Percentiles rank a stretch among this genome's conserved stretches.
Evolutionary conservation across 2,113 vertebrate genomes (phyloP).

Genomic region (Callithrix jacchus): DNA sequence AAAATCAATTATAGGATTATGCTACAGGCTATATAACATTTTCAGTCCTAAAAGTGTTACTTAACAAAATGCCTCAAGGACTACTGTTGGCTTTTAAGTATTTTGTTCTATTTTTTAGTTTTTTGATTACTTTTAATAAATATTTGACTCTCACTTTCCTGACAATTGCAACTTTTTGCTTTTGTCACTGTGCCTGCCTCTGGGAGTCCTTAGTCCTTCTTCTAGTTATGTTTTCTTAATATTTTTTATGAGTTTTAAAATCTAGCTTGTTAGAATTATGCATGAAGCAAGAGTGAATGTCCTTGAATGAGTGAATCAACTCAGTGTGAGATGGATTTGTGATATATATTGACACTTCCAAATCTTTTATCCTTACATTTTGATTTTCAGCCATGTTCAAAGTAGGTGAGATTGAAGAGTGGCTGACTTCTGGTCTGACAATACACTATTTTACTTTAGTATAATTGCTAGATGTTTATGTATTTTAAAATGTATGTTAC

Average conservation of each 20-base stretch:
- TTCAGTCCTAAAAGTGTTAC: not conserved
- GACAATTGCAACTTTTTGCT: not conserved
- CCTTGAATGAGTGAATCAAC: not conserved
- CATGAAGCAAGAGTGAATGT: not conserved
- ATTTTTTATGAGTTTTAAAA: not conserved
- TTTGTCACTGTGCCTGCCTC: not conserved
- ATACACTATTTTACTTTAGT: not conserved
- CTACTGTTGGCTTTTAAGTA: not conserved
- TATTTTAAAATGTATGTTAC: not conserved
- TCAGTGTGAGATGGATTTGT: not conserved
- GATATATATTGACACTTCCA: not conserved
- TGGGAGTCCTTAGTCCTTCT: not conserved
- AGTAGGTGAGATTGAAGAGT: not conserved
- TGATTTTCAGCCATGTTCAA: not conserved
- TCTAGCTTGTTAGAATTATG: not conserved
- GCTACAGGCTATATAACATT: not conserved
- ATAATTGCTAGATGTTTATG: not conserved
- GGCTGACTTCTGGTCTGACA: not conserved
- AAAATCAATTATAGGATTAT: not conserved
- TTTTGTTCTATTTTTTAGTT: not conserved
- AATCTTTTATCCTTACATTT: not conserved
- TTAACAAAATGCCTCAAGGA: not conserved
- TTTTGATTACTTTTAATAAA: slow-evolving; percentile 6
- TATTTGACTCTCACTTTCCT: not conserved
- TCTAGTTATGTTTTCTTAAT: not conserved